These are phyloP conservation scores for Rambutsinella grinnellia DNA, from an alignment of 2,888 invertebrate species.

Conservation along the genomic window DNA sequence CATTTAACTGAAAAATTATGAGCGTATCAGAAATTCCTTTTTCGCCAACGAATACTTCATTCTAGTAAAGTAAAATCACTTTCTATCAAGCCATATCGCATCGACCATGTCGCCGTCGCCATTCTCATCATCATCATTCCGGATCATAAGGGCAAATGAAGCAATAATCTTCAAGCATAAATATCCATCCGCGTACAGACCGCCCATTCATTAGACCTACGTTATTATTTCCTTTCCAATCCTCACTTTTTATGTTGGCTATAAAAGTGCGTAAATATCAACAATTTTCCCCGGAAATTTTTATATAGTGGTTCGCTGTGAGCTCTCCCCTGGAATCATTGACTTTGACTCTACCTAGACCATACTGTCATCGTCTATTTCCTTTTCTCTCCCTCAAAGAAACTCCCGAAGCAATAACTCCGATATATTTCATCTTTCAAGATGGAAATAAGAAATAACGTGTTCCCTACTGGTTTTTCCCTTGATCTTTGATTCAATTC, in stretches of 20 bases:
- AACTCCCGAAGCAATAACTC: conserved; percentile 32
- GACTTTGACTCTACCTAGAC: neutral
- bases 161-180: conserved; percentile 45
- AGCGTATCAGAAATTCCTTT: conserved; percentile 24
- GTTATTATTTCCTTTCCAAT: conserved; percentile 1
- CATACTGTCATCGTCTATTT: neutral
- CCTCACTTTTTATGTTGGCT: conserved; percentile 5
- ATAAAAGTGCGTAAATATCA: conserved; percentile 40
- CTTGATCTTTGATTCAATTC: conserved; percentile 52
- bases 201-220: conserved; percentile 41
- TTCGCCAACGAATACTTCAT: neutral
- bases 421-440: conserved; percentile 25
- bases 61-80: neutral
- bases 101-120: conserved; percentile 18
- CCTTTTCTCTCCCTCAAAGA: conserved; percentile 4
- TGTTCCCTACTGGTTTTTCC: conserved; percentile 41
- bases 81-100: neutral
- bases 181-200: conserved; percentile 34
- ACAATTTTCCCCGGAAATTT: conserved; percentile 25
- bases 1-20: conserved; percentile 49
- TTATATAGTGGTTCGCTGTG: neutral
- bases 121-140: neutral
- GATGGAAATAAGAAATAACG: conserved; percentile 13
- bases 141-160: conserved; percentile 43
- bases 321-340: neutral